phyloP scores from a whole-genome alignment of 2,888 invertebrate genomes.

The Trachelus troglodyta region DNA sequence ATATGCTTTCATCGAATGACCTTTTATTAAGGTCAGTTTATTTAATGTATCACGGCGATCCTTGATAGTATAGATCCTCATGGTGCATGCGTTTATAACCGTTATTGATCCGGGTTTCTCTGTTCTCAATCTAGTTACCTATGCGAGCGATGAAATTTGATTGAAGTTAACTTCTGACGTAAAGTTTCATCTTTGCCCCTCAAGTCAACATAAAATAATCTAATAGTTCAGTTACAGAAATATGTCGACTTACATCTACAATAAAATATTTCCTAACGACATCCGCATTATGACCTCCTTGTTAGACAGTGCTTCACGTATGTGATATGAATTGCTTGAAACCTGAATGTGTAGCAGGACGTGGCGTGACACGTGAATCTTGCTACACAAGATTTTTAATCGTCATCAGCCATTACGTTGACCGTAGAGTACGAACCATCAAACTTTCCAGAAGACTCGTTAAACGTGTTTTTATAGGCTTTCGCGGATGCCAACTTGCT shows the following conservation, averaged over 20 bases:
- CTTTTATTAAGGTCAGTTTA: not conserved
- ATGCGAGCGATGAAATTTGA: not conserved
- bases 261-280: not conserved
- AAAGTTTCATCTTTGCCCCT: not conserved
- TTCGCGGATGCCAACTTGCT: not conserved
- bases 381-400: not conserved
- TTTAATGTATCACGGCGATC: constrained; percentile 18
- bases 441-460: not conserved
- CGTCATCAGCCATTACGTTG: not conserved
- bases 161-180: not conserved
- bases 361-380: not conserved
- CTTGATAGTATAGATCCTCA: constrained; percentile 42
- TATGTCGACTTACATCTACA: not conserved
- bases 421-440: not conserved
- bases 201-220: not conserved
- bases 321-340: not conserved
- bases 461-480: not conserved
- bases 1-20: not conserved
- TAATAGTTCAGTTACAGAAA: not conserved
- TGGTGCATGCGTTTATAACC: constrained; percentile 48
- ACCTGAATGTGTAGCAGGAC: not conserved
- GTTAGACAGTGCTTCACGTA: not conserved
- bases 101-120: constrained; percentile 38
- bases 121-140: constrained; percentile 13
- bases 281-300: not conserved